Conservation (phyloP, 1,140 invertebrate genomes). For the Meteorus sp. region DNA sequence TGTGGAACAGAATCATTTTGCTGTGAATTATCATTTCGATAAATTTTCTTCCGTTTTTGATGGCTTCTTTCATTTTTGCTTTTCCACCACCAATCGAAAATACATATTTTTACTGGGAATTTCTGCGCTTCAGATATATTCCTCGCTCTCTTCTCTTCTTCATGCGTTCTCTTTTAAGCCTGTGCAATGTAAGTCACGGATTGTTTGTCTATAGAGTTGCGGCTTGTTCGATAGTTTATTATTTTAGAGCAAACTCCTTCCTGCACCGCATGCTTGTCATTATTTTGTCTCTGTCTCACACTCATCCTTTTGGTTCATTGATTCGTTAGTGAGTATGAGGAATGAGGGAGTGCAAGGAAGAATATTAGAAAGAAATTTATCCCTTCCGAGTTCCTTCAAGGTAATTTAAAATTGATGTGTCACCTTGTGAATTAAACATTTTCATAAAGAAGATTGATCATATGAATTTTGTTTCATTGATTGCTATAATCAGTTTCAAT, state of each 20-base stretch:
- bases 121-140: background rate
- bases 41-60: no score
- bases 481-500: no score
- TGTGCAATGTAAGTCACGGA: background rate
- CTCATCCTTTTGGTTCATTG: background rate
- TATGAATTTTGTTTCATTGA: no score
- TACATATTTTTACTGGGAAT: background rate
- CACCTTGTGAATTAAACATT: no score
- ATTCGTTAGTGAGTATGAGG: background rate
- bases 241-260: background rate
- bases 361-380: no score
- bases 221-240: background rate
- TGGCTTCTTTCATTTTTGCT: no score
- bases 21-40: no score
- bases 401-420: no score
- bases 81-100: background rate
- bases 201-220: background rate
- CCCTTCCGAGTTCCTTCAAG: no score
- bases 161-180: background rate
- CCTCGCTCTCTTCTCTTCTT: background rate
- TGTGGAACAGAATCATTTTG: no score
- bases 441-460: no score
- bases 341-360: background rate
- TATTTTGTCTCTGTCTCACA: background rate
- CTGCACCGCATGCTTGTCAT: background rate